Percentiles rank a stretch among this genome's conserved stretches.
Evolutionary conservation across 2,888 invertebrate species (phyloP).

Genomic region (Drosophila kuntzei): DNA sequence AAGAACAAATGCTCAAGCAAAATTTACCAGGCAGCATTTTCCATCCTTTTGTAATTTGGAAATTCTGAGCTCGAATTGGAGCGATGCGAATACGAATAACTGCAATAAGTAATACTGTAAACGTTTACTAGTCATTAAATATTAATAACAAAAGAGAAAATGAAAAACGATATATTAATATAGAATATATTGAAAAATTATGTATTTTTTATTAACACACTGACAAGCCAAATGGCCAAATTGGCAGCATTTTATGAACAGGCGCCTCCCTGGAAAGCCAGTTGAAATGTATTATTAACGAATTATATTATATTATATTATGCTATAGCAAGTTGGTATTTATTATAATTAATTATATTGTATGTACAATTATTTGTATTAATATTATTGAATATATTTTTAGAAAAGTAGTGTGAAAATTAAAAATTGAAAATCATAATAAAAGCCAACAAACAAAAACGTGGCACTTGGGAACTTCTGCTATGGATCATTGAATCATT

Average conservation of each 20-base stretch:
- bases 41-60: constrained; percentile 44
- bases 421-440: constrained; percentile 22
- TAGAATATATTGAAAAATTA: constrained; percentile 42
- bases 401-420: constrained; percentile 74
- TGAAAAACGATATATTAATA: constrained; percentile 31
- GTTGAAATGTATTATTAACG: constrained; percentile 77
- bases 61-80: constrained; percentile 14
- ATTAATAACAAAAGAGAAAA: constrained; percentile 29
- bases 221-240: constrained; percentile 54
- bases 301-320: constrained; percentile 62
- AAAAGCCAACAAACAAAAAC: constrained; percentile 12
- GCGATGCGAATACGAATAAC: constrained; percentile 19
- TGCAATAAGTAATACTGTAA: constrained; percentile 59
- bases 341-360: constrained; percentile 74
- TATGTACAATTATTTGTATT: constrained; percentile 79
- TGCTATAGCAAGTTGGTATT: constrained; percentile 80
- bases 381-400: constrained; percentile 76
- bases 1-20: constrained; percentile 54
- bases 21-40: constrained; percentile 67
- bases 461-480: constrained; percentile 4
- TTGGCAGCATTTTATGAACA: constrained; percentile 54
- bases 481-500: constrained; percentile 3
- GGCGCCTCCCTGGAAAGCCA: constrained; percentile 43
- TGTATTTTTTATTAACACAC: constrained; percentile 74
- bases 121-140: constrained; percentile 78